Percentiles rank a stretch among this genome's conserved stretches.
Evolutionary conservation across 2,888 invertebrate genomes (phyloP).

Genomic region (Cylloceria caligata): DNA sequence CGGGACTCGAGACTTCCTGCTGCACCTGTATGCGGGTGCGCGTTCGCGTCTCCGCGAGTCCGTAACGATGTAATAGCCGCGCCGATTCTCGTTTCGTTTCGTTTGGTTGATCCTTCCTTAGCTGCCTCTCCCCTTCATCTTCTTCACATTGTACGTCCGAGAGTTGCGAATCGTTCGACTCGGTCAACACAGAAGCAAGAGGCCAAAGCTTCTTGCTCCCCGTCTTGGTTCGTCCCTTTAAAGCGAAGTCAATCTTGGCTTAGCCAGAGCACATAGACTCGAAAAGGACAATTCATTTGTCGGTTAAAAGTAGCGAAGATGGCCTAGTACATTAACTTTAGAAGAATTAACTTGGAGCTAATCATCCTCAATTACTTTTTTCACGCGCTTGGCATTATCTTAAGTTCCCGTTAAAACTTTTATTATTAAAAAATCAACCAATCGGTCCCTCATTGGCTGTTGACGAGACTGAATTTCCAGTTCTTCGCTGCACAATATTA

Average conservation of each 20-base stretch:
- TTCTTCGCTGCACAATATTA: too few relatives aligned
- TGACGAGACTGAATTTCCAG: too few relatives aligned
- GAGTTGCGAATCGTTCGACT: slow-evolving; percentile 11
- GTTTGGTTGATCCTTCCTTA: slow-evolving; percentile 65
- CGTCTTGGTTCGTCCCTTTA: neutral
- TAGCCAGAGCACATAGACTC: neutral
- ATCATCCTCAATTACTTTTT: too few relatives aligned
- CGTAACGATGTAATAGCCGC: slow-evolving; percentile 73
- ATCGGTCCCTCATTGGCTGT: too few relatives aligned
- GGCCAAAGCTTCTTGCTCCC: neutral
- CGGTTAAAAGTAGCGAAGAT: neutral
- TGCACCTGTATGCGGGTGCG: slow-evolving; percentile 76
- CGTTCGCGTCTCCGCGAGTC: slow-evolving; percentile 65
- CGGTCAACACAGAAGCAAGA: slow-evolving; percentile 19
- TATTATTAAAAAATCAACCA: too few relatives aligned
- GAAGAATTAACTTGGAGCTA: neutral
- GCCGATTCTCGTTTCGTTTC: slow-evolving; percentile 71
- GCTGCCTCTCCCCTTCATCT: neutral
- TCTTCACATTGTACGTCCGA: slow-evolving; percentile 54
- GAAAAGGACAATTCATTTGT: neutral
- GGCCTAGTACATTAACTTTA: neutral
- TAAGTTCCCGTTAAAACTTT: too few relatives aligned
- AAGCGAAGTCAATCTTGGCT: slow-evolving; percentile 21
- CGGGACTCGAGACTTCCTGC: slow-evolving; percentile 76
- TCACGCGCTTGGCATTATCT: too few relatives aligned